Base-by-base conservation (phyloP, 2,797 vertebrate genomes). In the Chelon labrosus region DNA sequence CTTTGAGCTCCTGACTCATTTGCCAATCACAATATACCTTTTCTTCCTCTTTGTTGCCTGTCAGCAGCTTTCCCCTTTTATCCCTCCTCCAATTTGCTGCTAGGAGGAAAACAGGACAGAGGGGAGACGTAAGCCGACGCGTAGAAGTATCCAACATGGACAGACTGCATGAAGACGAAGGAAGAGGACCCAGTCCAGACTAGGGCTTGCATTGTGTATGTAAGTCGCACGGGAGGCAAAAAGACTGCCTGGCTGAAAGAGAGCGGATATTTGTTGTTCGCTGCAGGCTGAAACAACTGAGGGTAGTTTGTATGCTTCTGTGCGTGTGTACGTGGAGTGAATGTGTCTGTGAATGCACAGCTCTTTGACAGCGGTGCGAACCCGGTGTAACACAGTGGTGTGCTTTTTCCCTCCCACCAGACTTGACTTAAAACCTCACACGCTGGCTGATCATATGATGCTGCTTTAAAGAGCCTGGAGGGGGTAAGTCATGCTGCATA, bases 391-490 rank as follows among this genome's bases (percentile, higher is more conserved):
- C 82, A 56, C 70, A 65, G 80, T 58, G 47, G 60, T 37, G 65
- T 70, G 82, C 41, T 53, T 82, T 49, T 73, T 69, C 70, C 73
- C 83, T 17, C 73, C 71, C 72, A 81, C 71, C 72, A 74, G 71
- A 83, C 67, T 19, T 63, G 44, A 75, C 75, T 82, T 66, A 67
- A 79, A 83, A 66, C 72, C 79, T 83, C 86, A 84, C 73, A 80
- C 58, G 76, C 80, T 27, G 61, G 59, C 61, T 67, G 83, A 82
- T 93, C 90, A 91, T 89, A 89, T 91, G 89, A 91, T 91, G 87
- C 50, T 80, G 75, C 67, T 73, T 54, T 82, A 65, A 83, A 76
- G 71, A 77, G 58, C 81, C 90, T 55, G 58, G 70, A 82, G 77
- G 83, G 82, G 90, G 91, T 93, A 91, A 91, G 92, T 91, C 77